These are phyloP conservation scores for Drosophila antonietae DNA, from an alignment of 2,888 invertebrate species.

Conservation along the genomic window DNA sequence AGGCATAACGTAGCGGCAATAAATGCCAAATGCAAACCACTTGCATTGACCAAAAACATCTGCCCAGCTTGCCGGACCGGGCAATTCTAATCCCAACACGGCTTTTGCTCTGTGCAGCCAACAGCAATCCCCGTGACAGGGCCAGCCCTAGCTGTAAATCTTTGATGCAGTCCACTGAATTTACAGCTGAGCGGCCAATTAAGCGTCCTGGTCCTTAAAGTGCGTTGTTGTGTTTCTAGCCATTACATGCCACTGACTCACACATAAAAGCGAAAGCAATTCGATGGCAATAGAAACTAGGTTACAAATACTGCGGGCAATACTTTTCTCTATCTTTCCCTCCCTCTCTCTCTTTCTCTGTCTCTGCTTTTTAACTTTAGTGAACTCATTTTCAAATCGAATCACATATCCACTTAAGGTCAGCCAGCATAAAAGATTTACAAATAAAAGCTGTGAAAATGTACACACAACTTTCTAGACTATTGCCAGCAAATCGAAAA, in stretches of 20 bases:
- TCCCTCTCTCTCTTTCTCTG: background rate
- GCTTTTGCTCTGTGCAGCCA: constrained; percentile 14
- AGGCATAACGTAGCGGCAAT: constrained; percentile 55
- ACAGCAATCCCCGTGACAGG: background rate
- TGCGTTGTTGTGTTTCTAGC: constrained; percentile 67
- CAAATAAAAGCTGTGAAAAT: constrained; percentile 3
- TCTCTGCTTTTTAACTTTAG: constrained; percentile 1
- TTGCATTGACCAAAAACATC: constrained; percentile 68
- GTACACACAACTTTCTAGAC: constrained; percentile 5
- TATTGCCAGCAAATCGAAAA: background rate
- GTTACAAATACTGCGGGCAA: constrained; percentile 5
- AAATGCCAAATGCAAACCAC: constrained; percentile 76
- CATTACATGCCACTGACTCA: constrained; percentile 26
- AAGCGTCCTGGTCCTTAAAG: constrained; percentile 59
- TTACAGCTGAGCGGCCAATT: constrained; percentile 76
- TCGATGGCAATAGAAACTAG: constrained; percentile 32
- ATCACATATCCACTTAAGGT: constrained; percentile 17
- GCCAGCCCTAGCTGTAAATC: constrained; percentile 66
- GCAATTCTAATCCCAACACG: constrained; percentile 34
- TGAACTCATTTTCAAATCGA: constrained; percentile 14
- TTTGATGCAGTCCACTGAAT: constrained; percentile 76
- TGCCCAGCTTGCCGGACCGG: constrained; percentile 29
- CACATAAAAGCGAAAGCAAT: constrained; percentile 57
- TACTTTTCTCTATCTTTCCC: background rate
- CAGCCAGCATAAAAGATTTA: constrained; percentile 4